These are phyloP conservation scores for Setipinna tenuifilis DNA, from an alignment of 2,797 vertebrate species.

Conservation along the genomic window DNA sequence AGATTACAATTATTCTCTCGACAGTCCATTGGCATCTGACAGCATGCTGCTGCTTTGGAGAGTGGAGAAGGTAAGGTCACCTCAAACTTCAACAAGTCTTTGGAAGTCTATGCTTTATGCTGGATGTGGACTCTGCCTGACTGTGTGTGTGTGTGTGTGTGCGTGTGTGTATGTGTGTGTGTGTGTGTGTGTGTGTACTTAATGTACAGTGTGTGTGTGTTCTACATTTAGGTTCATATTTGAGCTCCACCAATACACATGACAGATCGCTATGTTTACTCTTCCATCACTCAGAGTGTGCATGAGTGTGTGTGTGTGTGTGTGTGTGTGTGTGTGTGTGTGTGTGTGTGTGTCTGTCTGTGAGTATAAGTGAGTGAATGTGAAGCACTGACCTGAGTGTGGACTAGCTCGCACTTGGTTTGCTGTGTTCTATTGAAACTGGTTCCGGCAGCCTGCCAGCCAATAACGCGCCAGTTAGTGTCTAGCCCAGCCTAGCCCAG, in stretches of 20 bases:
- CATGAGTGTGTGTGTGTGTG: neutral
- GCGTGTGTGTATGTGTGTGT: constrained; percentile 21
- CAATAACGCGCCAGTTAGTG: neutral
- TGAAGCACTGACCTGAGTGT: neutral
- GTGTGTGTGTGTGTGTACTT: neutral
- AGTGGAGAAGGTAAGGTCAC: neutral
- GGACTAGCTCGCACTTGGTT: constrained; percentile 30
- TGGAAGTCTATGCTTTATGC: neutral
- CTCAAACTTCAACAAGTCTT: constrained; percentile 16
- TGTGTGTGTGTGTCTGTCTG: neutral
- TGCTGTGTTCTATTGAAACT: constrained; percentile 34
- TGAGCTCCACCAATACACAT: too few relatives aligned
- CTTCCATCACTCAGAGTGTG: neutral
- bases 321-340: constrained; percentile 8
- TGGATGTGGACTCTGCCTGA: constrained; percentile 7
- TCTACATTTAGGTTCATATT: too few relatives aligned
- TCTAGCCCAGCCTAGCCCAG: too few relatives aligned
- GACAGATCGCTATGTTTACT: too few relatives aligned
- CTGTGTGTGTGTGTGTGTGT: constrained; percentile 27
- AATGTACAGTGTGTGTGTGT: neutral
- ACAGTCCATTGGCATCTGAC: constrained; percentile 28
- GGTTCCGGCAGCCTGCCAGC: constrained; percentile 3
- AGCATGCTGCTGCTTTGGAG: neutral
- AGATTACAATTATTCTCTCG: constrained; percentile 39
- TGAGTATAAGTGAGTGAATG: neutral